Conservation (phyloP, 2,888 invertebrate species). For the Bursaphelenchus okinawaensis region DNA sequence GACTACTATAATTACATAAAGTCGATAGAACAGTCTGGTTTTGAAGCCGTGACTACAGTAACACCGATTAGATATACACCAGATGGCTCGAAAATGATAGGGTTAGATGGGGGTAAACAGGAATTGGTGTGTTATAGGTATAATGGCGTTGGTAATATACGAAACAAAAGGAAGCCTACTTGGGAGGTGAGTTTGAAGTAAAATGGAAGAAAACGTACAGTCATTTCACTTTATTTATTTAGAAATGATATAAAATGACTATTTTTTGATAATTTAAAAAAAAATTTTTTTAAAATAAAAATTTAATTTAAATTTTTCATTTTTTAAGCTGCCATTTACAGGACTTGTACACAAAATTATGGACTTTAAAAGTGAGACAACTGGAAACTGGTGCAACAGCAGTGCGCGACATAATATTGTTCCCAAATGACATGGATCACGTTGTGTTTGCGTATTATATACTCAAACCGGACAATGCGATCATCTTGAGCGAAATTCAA, state of each 20-base stretch:
- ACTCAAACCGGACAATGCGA: slow-evolving; percentile 12
- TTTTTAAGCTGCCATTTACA: not conserved
- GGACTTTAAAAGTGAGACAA: not conserved
- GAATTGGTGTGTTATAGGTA: slow-evolving; percentile 10
- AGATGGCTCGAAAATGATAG: slow-evolving; percentile 15
- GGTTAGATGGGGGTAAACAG: slow-evolving; percentile 1
- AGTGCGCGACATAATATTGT: slow-evolving; percentile 18
- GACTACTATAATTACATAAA: slow-evolving; percentile 27
- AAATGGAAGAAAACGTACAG: too few relatives aligned
- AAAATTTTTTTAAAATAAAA: too few relatives aligned
- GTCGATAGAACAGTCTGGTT: not conserved
- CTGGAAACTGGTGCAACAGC: slow-evolving; percentile 3
- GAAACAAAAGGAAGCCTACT: not conserved
- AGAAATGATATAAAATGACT: too few relatives aligned
- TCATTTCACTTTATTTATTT: too few relatives aligned
- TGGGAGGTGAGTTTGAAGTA: not conserved
- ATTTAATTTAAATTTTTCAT: not conserved
- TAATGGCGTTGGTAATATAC: slow-evolving; percentile 11
- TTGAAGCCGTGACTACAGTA: slow-evolving; percentile 15
- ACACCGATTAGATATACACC: slow-evolving; percentile 29
- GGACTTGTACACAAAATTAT: not conserved
- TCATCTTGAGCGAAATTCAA: slow-evolving; percentile 12
- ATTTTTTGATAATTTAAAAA: too few relatives aligned
- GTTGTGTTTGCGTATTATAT: slow-evolving; percentile 19
- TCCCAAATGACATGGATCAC: slow-evolving; percentile 24